These are phyloP conservation scores for Pocillopora meandrina DNA, from an alignment of 92 coral and sea anemone species.

Conservation along the genomic window DNA sequence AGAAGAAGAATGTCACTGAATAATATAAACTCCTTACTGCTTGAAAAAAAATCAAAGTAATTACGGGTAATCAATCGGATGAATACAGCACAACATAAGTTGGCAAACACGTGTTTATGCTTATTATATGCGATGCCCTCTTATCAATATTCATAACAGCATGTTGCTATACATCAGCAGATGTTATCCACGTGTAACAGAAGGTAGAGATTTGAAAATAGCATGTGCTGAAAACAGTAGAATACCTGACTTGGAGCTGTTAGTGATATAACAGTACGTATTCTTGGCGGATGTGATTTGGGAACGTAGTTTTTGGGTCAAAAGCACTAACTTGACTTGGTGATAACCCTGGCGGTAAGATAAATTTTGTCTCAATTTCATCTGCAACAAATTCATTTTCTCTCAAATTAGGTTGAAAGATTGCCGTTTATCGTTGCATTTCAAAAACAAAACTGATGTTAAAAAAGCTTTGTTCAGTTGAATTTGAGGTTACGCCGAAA, in stretches of 20 bases:
- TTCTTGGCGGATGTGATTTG: not conserved
- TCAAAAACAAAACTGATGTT: not conserved
- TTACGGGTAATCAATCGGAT: too few species aligned
- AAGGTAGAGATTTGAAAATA: not conserved
- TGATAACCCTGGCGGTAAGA: constrained; percentile 6
- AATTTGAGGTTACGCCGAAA: too few species aligned
- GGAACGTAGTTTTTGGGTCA: not conserved
- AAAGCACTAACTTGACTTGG: not conserved
- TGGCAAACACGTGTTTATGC: constrained; percentile 20
- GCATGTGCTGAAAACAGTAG: constrained; percentile 24
- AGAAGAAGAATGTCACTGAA: too few species aligned
- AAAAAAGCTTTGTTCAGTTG: not conserved
- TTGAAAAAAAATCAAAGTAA: too few species aligned
- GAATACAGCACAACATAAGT: not conserved
- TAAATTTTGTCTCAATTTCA: not conserved
- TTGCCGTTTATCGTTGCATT: not conserved
- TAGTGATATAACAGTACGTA: not conserved
- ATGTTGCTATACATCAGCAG: constrained; percentile 33
- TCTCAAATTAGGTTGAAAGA: not conserved
- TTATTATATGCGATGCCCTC: not conserved
- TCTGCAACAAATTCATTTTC: not conserved
- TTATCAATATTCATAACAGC: constrained; percentile 39
- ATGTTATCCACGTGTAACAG: constrained; percentile 36
- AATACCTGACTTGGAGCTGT: not conserved
- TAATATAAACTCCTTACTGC: too few species aligned